Conservation (phyloP, 92 coral and sea anemone species). For the Phenganax marumi region DNA sequence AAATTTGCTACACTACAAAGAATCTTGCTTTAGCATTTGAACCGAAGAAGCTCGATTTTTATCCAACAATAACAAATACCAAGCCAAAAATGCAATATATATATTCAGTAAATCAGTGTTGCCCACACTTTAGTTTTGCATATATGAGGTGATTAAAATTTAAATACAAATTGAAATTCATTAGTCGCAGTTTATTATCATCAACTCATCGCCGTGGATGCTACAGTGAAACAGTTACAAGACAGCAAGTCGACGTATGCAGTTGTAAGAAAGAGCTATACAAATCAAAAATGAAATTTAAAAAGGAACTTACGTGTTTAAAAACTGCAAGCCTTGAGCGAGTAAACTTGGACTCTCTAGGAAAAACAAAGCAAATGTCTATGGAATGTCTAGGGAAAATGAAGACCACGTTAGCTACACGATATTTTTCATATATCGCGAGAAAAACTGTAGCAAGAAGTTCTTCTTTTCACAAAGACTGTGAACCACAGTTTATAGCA, state of each 20-base stretch:
- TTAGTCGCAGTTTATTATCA: background rate
- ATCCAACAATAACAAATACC: background rate
- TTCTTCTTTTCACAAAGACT: too few relatives aligned
- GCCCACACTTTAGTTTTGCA: constrained; percentile 2
- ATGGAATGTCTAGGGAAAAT: background rate
- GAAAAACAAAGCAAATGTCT: background rate
- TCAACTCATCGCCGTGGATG: background rate
- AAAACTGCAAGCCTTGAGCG: background rate
- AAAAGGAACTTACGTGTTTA: background rate
- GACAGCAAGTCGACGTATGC: background rate
- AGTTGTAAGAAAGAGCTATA: background rate
- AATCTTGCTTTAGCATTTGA: background rate
- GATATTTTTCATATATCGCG: too few relatives aligned
- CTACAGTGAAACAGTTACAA: background rate
- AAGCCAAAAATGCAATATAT: constrained; percentile 7
- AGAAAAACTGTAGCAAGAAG: too few relatives aligned
- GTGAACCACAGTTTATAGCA: too few relatives aligned
- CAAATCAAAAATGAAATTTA: background rate
- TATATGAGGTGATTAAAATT: constrained; percentile 14
- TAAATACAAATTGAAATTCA: constrained; percentile 13
- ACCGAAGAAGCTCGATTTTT: background rate
- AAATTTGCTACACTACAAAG: background rate
- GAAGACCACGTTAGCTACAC: too few relatives aligned
- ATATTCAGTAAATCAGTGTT: constrained; percentile 3
- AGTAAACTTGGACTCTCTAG: constrained; percentile 10